Base-by-base conservation (phyloP, 2,113 vertebrate genomes). In the Stigmatopora argus region DNA sequence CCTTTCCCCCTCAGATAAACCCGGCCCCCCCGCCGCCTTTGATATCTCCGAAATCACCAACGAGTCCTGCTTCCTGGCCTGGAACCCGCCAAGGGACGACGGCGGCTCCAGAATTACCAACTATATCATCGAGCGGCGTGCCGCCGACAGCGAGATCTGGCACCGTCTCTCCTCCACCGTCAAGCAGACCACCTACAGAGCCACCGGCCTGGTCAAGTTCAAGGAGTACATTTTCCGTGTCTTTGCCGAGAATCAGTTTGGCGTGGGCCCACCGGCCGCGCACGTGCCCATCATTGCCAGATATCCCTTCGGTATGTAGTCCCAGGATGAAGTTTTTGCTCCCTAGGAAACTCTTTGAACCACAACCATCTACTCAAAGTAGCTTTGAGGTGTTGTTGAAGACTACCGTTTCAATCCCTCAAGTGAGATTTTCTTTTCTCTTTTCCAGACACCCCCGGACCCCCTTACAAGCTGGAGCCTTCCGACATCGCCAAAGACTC, bases 51-150 rank as follows among this genome's bases (percentile, higher is more conserved):
- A 98, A 57, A 94, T 99, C 76, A 99, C 96, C 72, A 99, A 92
- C 0, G 93, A 95, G 70, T 91, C 95, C 15, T 98, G 96, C 72
- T 86, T 95, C 83, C 88, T 99, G 64, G 94, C 96, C 1, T 99
- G 97, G 97, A 99, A 99, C 85, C 97, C 97, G 66, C 97, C 97
- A 12, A 90, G 96, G 66, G 96, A 99, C 58, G 96, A 99, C 44
- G 97, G 97, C 1, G 97, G 96, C 44, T 97, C 97, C 74, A 96
- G 82, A 83, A 86, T 99, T 71, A 97, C 95, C 68, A 99, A 99
- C 86, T 99, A 98, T 47, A 90, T 99, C 7, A 89, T 98, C 15
- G 96, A 99, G 84, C 92, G 94, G 61, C 92, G 83, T 65, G 90
- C 91, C 2, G 81, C 82, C 2, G 96, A 96, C 65, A 99, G 96